These are phyloP conservation scores for Troglohyphantes excavatus DNA, from an alignment of 2,888 invertebrate genomes.

Conservation along the genomic window DNA sequence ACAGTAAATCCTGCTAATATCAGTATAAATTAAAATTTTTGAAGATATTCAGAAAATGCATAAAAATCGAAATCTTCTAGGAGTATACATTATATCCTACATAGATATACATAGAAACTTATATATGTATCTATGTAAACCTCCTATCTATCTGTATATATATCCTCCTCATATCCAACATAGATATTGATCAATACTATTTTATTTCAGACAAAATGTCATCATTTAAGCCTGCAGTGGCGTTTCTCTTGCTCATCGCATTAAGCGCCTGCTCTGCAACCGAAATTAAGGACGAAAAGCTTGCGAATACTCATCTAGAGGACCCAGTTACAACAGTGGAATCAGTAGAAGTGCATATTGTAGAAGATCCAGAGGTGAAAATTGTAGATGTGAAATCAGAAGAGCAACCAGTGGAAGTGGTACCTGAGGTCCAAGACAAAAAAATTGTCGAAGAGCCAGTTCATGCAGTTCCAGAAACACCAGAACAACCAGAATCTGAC, in stretches of 20 bases:
- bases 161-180: too few relatives aligned
- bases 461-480: background rate
- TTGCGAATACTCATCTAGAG: background rate
- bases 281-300: constrained; percentile 7
- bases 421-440: background rate
- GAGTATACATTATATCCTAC: too few relatives aligned
- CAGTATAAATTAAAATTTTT: too few relatives aligned
- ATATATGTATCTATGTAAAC: too few relatives aligned
- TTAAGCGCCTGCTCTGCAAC: background rate
- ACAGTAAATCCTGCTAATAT: too few relatives aligned
- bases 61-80: too few relatives aligned
- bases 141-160: background rate
- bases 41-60: too few relatives aligned
- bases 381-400: background rate
- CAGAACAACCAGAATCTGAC: background rate
- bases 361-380: background rate
- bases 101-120: too few relatives aligned
- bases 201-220: constrained; percentile 37
- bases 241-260: constrained; percentile 11
- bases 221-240: constrained; percentile 2
- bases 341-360: background rate
- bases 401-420: background rate
- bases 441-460: background rate
- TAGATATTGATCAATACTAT: background rate
- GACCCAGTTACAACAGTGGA: background rate